phyloP scores from a whole-genome alignment of 2,888 invertebrate species.

The Dryobotodes eremita region DNA sequence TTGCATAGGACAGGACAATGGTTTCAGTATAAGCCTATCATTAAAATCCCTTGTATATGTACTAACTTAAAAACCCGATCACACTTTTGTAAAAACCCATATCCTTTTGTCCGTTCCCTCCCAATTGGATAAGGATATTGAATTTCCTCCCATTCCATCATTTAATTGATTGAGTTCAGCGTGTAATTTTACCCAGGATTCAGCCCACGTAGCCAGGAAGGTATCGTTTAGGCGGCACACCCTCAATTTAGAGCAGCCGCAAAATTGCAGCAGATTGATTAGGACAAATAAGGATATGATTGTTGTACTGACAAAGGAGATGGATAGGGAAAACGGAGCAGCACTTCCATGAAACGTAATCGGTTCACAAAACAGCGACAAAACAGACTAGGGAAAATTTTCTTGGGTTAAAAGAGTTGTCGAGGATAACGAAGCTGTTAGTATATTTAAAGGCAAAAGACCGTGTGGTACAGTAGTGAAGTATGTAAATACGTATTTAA shows the following conservation, averaged over 20 bases:
- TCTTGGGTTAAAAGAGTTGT: neutral
- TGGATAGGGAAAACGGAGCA: constrained; percentile 8
- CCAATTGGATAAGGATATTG: constrained; percentile 62
- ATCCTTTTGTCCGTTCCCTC: constrained; percentile 14
- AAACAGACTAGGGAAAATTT: neutral
- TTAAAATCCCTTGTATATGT: neutral
- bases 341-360: constrained; percentile 14
- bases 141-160: constrained; percentile 67
- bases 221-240: constrained; percentile 71
- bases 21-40: neutral
- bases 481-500: neutral
- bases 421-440: neutral
- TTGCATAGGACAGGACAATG: neutral
- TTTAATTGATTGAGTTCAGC: constrained; percentile 70
- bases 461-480: neutral
- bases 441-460: neutral
- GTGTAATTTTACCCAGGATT: constrained; percentile 67
- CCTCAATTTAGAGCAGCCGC: constrained; percentile 74
- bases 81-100: neutral
- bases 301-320: constrained; percentile 28
- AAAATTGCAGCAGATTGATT: constrained; percentile 64
- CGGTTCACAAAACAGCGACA: neutral
- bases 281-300: constrained; percentile 59
- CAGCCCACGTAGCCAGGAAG: constrained; percentile 77
- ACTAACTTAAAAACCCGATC: neutral